phyloP scores from a whole-genome alignment of 2,888 invertebrate genomes.

The Fragum fragum region DNA sequence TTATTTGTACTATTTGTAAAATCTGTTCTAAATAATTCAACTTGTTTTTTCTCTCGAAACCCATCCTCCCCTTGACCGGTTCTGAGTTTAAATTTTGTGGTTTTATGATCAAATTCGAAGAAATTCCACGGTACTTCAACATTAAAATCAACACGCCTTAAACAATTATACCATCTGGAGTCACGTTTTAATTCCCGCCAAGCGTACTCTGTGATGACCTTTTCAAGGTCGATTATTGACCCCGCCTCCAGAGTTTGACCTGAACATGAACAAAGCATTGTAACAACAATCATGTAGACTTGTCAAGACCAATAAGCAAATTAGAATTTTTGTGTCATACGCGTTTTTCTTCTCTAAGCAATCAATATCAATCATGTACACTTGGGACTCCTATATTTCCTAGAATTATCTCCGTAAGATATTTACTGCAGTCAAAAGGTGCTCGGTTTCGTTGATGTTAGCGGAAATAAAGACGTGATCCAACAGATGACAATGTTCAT shows the following conservation, averaged over 20 bases:
- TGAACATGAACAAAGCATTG: constrained; percentile 72
- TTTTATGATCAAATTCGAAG: constrained; percentile 77
- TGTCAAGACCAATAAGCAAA: background rate
- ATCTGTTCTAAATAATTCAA: constrained; percentile 75
- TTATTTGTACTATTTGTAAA: constrained; percentile 77
- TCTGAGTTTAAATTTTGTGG: constrained; percentile 69
- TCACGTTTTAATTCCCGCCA: constrained; percentile 77
- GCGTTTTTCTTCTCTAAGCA: constrained; percentile 1
- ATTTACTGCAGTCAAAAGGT: background rate
- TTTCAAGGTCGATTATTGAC: constrained; percentile 74
- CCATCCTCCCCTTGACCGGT: constrained; percentile 66
- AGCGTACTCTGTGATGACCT: constrained; percentile 74
- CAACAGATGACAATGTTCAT: too few species aligned
- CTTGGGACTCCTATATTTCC: background rate
- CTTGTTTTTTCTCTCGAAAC: constrained; percentile 72
- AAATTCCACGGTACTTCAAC: constrained; percentile 79
- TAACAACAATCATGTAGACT: constrained; percentile 57
- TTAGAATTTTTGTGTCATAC: background rate
- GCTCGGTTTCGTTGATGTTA: background rate
- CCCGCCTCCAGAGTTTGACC: constrained; percentile 69
- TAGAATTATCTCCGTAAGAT: background rate
- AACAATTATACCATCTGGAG: constrained; percentile 72
- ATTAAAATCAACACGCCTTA: constrained; percentile 68
- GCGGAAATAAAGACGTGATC: too few species aligned
- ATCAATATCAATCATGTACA: constrained; percentile 2